These are phyloP conservation scores for Drosophila rufa DNA, from an alignment of 1,140 invertebrate genomes.

Conservation along the genomic window DNA sequence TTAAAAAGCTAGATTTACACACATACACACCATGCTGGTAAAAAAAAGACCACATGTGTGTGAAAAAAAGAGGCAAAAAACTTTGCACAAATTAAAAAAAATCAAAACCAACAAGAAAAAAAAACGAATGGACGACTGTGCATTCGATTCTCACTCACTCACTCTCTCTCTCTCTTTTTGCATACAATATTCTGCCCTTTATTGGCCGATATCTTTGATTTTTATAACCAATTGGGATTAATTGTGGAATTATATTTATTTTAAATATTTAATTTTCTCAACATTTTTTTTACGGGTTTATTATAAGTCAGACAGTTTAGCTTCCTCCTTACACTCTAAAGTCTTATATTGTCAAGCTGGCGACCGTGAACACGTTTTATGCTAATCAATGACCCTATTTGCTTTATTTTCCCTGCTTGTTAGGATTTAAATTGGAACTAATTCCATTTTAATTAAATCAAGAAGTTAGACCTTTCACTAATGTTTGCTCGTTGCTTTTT, in stretches of 20 bases:
- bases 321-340: too few species aligned
- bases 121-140: constrained; percentile 41
- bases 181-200: background rate
- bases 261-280: too few species aligned
- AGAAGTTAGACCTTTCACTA: too few species aligned
- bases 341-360: background rate
- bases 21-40: constrained; percentile 19
- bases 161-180: constrained; percentile 1
- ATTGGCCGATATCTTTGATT: too few species aligned
- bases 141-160: constrained; percentile 50
- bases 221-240: too few species aligned
- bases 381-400: background rate
- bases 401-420: background rate
- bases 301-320: too few species aligned
- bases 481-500: background rate
- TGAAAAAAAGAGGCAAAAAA: constrained; percentile 43
- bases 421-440: background rate
- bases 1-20: constrained; percentile 70
- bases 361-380: background rate
- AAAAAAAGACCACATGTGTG: constrained; percentile 55
- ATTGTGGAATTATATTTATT: too few species aligned
- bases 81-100: constrained; percentile 59
- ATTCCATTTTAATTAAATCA: constrained; percentile 4
- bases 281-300: too few species aligned
- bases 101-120: constrained; percentile 24